Percentiles rank a stretch among this genome's conserved stretches.
Evolutionary conservation across 2,888 invertebrate species (phyloP).

Genomic region (Clunio marinus): DNA sequence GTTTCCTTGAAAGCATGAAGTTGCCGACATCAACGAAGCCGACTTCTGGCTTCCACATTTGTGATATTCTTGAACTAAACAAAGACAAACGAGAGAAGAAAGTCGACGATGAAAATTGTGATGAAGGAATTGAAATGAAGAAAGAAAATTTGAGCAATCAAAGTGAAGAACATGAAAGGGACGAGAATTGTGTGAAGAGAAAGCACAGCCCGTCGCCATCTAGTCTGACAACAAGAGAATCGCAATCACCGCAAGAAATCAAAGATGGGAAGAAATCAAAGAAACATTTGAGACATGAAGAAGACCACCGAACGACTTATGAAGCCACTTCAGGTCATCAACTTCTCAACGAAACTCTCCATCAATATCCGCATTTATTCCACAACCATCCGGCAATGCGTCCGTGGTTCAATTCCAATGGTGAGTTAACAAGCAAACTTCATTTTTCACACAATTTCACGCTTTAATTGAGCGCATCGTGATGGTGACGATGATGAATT

Average conservation of each 20-base stretch:
- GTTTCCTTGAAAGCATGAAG: conserved; percentile 77
- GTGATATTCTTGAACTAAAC: conserved; percentile 87
- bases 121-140: not conserved
- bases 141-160: conserved; percentile 10
- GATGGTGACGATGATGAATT: conserved; percentile 18
- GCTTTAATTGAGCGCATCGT: conserved; percentile 13
- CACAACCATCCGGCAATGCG: conserved; percentile 36
- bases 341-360: conserved; percentile 13
- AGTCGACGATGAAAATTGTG: not conserved
- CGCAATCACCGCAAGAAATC: conserved; percentile 7
- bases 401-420: conserved; percentile 31
- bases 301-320: too few relatives aligned
- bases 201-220: conserved; percentile 6
- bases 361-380: conserved; percentile 36
- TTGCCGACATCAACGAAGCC: conserved; percentile 62
- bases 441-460: not conserved
- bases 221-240: not conserved
- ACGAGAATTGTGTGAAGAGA: not conserved
- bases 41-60: conserved; percentile 79
- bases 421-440: conserved; percentile 19
- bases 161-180: not conserved
- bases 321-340: not conserved
- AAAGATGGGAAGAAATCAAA: conserved; percentile 4
- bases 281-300: not conserved
- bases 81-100: conserved; percentile 51